These are phyloP conservation scores for Corythaeola cristata DNA, from an alignment of 2,113 vertebrate species.

Conservation along the genomic window DNA sequence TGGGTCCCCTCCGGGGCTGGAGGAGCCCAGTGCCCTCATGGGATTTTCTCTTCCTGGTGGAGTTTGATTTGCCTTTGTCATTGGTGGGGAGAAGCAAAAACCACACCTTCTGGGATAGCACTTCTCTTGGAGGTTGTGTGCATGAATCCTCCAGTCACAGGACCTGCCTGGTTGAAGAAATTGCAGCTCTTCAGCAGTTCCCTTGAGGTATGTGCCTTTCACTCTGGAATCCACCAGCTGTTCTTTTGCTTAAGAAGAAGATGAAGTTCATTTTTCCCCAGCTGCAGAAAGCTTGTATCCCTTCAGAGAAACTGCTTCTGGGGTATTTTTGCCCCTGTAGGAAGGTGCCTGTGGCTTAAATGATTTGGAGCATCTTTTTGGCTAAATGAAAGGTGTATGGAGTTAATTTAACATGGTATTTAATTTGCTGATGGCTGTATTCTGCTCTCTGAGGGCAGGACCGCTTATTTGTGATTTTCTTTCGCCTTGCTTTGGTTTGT, in stretches of 20 bases:
- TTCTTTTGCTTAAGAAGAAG: background rate
- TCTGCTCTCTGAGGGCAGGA: background rate
- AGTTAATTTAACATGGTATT: background rate
- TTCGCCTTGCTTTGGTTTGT: background rate
- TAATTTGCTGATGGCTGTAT: background rate
- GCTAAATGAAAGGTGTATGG: background rate
- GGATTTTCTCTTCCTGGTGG: conserved; percentile 39
- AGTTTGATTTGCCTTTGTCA: conserved; percentile 44
- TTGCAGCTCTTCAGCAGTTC: background rate
- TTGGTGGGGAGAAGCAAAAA: conserved; percentile 42
- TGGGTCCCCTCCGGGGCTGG: background rate
- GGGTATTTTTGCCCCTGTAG: background rate
- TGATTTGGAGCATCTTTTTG: background rate
- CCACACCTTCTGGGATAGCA: conserved; percentile 26
- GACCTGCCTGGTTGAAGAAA: background rate
- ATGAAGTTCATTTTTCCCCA: background rate
- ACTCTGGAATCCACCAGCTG: background rate
- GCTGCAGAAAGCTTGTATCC: background rate
- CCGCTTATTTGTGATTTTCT: background rate
- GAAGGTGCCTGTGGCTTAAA: background rate
- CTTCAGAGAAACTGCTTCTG: background rate
- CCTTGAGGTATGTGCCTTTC: conserved; percentile 48
- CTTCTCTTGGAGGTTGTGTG: background rate
- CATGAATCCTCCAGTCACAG: background rate
- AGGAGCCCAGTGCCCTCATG: background rate